Evolutionary conservation across 2,113 vertebrate species (phyloP).

Genomic region (Suricata suricatta): DNA sequence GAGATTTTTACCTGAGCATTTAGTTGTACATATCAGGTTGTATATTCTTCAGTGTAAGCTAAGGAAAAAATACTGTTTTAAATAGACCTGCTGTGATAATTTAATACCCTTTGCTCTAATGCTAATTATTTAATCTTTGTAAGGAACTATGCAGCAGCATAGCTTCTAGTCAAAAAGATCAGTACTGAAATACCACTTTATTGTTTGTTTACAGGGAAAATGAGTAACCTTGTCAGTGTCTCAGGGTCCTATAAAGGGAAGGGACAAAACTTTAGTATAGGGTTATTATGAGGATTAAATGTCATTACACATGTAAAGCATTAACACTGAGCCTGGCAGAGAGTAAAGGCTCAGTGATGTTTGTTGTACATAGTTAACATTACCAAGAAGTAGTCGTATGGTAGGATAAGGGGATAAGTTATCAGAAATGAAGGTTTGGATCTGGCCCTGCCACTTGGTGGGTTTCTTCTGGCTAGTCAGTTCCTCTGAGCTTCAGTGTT

Average conservation of each 20-base stretch:
- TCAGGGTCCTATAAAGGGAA: background rate
- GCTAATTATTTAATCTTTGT: constrained; percentile 21
- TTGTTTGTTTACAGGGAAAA: background rate
- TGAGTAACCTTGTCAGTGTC: background rate
- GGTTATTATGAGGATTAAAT: constrained; percentile 18
- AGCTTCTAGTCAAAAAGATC: background rate
- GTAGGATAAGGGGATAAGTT: background rate
- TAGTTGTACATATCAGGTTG: background rate
- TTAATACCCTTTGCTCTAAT: background rate
- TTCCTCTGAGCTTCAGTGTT: background rate
- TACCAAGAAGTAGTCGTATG: background rate
- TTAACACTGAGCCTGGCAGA: background rate
- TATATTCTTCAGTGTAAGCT: background rate
- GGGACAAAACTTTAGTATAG: background rate
- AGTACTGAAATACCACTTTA: constrained; percentile 24
- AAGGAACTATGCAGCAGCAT: background rate
- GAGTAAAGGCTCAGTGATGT: background rate
- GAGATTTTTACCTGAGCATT: constrained; percentile 30
- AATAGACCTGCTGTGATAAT: background rate
- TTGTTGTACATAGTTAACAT: background rate
- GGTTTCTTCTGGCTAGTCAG: background rate
- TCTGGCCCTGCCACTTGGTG: background rate
- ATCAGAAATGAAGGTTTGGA: background rate
- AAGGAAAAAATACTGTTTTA: constrained; percentile 42
- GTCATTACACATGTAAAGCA: background rate